phyloP scores from a whole-genome alignment of 1,140 invertebrate genomes.

The Daktulosphaira vitifoliae region DNA sequence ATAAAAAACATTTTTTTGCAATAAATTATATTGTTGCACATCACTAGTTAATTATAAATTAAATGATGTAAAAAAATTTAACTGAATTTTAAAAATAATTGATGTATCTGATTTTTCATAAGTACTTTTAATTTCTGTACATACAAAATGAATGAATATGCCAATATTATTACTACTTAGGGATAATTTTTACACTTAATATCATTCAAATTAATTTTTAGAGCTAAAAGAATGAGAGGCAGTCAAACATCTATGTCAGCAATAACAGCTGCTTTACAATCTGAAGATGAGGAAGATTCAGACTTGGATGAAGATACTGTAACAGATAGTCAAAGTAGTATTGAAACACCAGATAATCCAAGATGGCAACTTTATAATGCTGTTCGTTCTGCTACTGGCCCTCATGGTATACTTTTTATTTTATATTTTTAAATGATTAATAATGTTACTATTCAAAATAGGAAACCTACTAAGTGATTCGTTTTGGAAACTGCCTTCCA shows the following conservation, averaged over 20 bases:
- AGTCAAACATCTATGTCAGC: conserved; percentile 48
- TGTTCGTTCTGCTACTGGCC: conserved; percentile 60
- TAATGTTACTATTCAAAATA: conserved; percentile 37
- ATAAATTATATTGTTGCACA: too few species aligned
- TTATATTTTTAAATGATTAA: conserved; percentile 18
- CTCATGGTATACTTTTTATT: conserved; percentile 49
- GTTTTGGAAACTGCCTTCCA: conserved; percentile 86
- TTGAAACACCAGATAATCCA: conserved; percentile 59
- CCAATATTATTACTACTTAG: too few species aligned
- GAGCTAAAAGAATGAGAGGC: conserved; percentile 44
- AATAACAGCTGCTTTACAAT: conserved; percentile 52
- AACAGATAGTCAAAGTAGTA: conserved; percentile 55
- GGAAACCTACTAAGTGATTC: conserved; percentile 72
- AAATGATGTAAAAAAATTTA: too few species aligned
- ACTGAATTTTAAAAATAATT: too few species aligned
- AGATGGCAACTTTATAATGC: conserved; percentile 72
- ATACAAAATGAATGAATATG: too few species aligned
- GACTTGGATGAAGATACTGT: conserved; percentile 55
- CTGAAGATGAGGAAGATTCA: conserved; percentile 45
- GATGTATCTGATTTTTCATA: too few species aligned
- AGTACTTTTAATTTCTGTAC: too few species aligned
- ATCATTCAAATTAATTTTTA: too few species aligned
- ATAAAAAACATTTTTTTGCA: too few species aligned
- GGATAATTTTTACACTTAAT: too few species aligned
- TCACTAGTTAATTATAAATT: too few species aligned